A percentile compares a stretch with the other conserved stretches of the same genome.
phyloP scores from a whole-genome alignment of 2,888 invertebrate species.

The Argyra leucocephala region DNA sequence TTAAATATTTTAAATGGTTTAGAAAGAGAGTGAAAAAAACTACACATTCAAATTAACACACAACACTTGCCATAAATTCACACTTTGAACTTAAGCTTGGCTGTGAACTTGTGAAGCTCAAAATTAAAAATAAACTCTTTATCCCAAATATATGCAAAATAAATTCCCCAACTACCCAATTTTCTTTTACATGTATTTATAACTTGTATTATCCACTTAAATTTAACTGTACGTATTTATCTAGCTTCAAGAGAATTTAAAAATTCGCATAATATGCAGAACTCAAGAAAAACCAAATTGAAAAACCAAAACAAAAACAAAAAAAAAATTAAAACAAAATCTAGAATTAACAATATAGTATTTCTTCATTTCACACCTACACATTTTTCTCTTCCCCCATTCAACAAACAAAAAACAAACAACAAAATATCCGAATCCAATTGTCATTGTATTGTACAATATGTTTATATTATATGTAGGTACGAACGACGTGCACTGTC shows the following conservation, averaged over 20 bases:
- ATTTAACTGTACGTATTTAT: too few species aligned
- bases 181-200: too few species aligned
- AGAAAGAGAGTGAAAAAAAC: neutral
- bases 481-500: too few species aligned
- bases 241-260: too few species aligned
- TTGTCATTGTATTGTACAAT: too few species aligned
- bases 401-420: too few species aligned
- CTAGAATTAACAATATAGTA: neutral
- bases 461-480: too few species aligned
- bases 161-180: neutral
- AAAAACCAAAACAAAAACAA: neutral
- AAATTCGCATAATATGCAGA: too few species aligned
- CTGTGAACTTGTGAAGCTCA: neutral
- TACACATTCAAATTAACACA: neutral
- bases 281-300: too few species aligned
- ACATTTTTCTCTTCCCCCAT: slow-evolving; percentile 5
- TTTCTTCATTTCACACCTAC: neutral
- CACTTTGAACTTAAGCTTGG: too few species aligned
- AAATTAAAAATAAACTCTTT: neutral
- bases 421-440: too few species aligned
- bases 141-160: neutral
- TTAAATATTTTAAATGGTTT: neutral
- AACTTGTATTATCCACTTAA: too few species aligned
- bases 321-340: neutral
- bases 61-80: neutral